phyloP scores from a whole-genome alignment of 2,113 vertebrate genomes.

The Mesoclemmys tuberculata region DNA sequence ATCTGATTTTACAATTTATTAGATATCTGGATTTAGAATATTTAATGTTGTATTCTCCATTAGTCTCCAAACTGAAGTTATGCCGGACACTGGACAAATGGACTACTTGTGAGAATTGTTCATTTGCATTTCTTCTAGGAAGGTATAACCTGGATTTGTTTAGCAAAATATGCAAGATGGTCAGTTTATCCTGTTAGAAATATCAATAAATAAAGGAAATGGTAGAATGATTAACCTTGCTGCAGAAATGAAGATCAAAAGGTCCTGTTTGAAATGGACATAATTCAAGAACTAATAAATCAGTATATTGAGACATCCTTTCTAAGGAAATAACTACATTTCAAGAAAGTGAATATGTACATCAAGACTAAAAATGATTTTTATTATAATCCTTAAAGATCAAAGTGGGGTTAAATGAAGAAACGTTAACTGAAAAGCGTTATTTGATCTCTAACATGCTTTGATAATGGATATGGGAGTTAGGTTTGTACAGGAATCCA shows the following conservation, averaged over 20 bases:
- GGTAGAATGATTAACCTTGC: neutral
- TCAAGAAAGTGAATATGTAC: neutral
- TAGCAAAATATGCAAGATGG: neutral
- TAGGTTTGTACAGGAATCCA: neutral
- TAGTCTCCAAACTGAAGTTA: neutral
- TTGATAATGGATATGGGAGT: neutral
- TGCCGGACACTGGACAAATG: neutral
- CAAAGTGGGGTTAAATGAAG: neutral
- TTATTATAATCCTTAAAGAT: neutral
- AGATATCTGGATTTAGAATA: neutral
- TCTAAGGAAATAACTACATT: neutral
- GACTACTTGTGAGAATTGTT: neutral
- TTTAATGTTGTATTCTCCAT: neutral
- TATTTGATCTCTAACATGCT: neutral
- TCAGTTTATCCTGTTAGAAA: neutral
- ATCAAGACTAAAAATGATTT: neutral
- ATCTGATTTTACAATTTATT: neutral
- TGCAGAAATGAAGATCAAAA: neutral
- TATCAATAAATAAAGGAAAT: neutral
- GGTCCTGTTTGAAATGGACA: neutral
- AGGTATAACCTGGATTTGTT: neutral
- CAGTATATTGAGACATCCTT: neutral
- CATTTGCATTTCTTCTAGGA: neutral
- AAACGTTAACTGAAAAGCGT: neutral
- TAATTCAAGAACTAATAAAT: neutral